A percentile compares a stretch with the other conserved stretches of the same genome.
Evolutionary conservation across 37 sponge, comb jelly and placozoan genomes (phyloP).

Genomic region (Aplysina aerophoba): DNA sequence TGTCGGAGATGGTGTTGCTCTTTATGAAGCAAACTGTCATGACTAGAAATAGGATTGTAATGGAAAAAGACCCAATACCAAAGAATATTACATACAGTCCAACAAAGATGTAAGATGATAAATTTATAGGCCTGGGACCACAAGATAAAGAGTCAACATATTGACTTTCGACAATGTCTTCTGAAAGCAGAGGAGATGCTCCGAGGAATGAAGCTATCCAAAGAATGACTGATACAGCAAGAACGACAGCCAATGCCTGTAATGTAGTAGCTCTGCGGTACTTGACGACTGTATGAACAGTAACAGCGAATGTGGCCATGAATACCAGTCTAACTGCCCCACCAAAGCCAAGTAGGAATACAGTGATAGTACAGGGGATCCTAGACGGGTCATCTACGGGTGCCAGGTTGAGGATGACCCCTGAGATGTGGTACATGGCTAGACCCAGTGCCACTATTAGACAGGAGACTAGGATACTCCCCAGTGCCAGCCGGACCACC

Average conservation of each 20-base stretch:
- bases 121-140: not conserved
- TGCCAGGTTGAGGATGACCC: not conserved
- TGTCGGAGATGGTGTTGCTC: not conserved
- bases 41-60: not conserved
- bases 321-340: not conserved
- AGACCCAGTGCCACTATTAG: conserved; percentile 4
- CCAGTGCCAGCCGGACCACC: not conserved
- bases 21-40: not conserved
- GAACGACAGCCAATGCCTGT: not conserved
- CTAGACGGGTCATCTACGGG: not conserved
- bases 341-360: not conserved
- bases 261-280: not conserved
- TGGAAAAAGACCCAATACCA: not conserved
- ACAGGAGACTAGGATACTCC: not conserved
- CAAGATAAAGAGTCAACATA: not conserved
- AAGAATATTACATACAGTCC: not conserved
- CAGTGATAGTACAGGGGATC: not conserved
- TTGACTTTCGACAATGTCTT: not conserved
- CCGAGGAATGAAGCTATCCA: not conserved
- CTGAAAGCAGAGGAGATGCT: not conserved
- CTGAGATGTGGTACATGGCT: not conserved
- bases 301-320: not conserved
- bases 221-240: not conserved
- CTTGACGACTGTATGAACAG: not conserved
- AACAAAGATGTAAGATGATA: not conserved